Percentiles rank a stretch among this genome's conserved stretches.
phyloP scores from a whole-genome alignment of 2,113 vertebrate species.

The Oncorhynchus masou region DNA sequence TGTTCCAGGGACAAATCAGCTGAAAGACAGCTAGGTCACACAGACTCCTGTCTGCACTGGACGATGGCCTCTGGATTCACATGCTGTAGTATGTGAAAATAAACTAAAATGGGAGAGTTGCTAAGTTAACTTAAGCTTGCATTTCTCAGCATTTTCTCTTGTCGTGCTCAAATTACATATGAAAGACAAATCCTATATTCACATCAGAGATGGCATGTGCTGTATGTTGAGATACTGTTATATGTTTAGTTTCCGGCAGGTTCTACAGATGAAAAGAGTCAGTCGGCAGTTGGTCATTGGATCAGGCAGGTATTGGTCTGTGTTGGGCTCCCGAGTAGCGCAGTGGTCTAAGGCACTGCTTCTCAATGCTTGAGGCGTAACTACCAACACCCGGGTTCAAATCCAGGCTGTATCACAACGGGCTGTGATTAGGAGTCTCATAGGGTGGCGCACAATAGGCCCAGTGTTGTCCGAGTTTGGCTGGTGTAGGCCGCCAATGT shows the following conservation, averaged over 20 bases:
- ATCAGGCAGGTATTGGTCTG: not conserved
- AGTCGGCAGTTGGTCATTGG: not conserved
- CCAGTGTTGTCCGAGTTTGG: no score
- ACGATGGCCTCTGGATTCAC: not conserved
- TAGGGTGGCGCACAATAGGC: no score
- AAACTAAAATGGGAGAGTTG: not conserved
- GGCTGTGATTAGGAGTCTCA: no score
- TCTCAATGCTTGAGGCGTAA: no score
- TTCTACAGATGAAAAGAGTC: not conserved
- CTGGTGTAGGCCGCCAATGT: no score
- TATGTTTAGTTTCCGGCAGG: not conserved
- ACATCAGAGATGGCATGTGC: not conserved
- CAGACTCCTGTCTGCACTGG: not conserved
- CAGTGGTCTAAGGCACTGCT: no score
- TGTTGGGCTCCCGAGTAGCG: not conserved
- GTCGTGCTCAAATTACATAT: not conserved
- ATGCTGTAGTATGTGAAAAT: not conserved
- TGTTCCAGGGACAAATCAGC: not conserved
- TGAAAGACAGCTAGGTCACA: not conserved
- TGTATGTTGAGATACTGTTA: not conserved
- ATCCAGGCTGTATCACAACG: no score
- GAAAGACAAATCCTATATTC: not conserved
- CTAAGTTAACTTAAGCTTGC: not conserved
- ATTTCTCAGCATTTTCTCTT: not conserved
- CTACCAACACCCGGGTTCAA: no score